Base-by-base conservation (phyloP, 2,888 invertebrate genomes). In the Temnothorax ravouxi region DNA sequence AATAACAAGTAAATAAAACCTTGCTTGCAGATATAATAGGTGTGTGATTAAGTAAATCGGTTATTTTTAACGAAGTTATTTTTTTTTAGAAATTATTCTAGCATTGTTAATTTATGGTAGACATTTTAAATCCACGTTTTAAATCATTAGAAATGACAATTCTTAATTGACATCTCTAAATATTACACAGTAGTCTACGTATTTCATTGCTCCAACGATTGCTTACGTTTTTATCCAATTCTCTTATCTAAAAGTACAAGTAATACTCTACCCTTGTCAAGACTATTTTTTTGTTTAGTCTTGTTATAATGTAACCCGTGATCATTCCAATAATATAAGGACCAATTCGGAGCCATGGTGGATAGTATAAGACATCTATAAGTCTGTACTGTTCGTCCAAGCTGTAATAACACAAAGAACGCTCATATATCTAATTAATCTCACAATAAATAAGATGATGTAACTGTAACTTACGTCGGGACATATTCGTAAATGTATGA, bases 291-390 rank as follows among this genome's bases (percentile, higher is more conserved):
- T 91, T 90, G 59, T 94, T 92, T 52, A 93, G 81, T 77, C 95
- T 93, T 52, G 90, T 72, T 41, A 95, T 86, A 72, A 95, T 87
- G 91, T 95, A 96, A 3, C 95, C 96, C 1, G 96, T 95, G 2
- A 87, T 96, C 90, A 95, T 93, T 47, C 95, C 95, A 29, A 95
- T 88, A 41, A 95, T 86, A 80, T 95, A 95, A 5, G 95, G 95
- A 21, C 94, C 92, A 38, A 95, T 92, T 87, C 95, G 92, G 3
- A 92, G 89, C 95, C 95, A 95, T 0, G 95, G 94, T 25, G 94
- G 94, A 83, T 93, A 92, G 83, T 95, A 95, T 61, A 96, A 83
- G 2, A 93, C 88, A 83, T 95, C 93, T 72, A 95, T 86, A 88
- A 94, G 92, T 29, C 89, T 88, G 54, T 94, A 93, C 86, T 95